phyloP scores from a whole-genome alignment of 2,113 vertebrate species.

The Chaetorhynchus papuensis region DNA sequence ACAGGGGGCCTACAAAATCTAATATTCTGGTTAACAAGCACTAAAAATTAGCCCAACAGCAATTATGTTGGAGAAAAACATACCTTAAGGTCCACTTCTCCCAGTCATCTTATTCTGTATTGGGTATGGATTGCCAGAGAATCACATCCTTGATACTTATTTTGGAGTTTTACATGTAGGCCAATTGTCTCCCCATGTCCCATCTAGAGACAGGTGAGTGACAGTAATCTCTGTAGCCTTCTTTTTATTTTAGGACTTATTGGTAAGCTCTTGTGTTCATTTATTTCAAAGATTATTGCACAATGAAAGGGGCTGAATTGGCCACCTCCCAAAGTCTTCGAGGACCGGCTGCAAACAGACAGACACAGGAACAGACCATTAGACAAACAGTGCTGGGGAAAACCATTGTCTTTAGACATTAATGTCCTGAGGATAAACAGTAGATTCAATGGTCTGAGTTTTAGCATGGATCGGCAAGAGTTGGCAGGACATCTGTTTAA shows the following conservation, averaged over 20 bases:
- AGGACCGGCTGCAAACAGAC: neutral
- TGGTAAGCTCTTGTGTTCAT: neutral
- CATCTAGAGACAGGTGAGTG: neutral
- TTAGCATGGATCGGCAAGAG: neutral
- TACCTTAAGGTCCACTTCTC: neutral
- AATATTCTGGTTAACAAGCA: neutral
- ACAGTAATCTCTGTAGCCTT: neutral
- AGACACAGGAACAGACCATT: neutral
- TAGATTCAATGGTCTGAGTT: neutral
- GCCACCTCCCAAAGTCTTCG: neutral
- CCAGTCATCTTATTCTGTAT: neutral
- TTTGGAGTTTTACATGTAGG: neutral
- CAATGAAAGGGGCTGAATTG: neutral
- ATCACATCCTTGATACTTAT: neutral
- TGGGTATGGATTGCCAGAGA: neutral
- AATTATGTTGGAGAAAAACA: neutral
- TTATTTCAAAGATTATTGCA: neutral
- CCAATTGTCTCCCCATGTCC: neutral
- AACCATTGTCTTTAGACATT: neutral
- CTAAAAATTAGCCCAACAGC: neutral
- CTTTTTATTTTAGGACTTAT: neutral
- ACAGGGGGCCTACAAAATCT: rapidly evolving
- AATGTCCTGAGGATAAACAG: neutral
- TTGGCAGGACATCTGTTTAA: neutral
- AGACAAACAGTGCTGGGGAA: neutral